Conservation (phyloP, 2,113 vertebrate genomes). For the Ibidorhyncha struthersii region DNA sequence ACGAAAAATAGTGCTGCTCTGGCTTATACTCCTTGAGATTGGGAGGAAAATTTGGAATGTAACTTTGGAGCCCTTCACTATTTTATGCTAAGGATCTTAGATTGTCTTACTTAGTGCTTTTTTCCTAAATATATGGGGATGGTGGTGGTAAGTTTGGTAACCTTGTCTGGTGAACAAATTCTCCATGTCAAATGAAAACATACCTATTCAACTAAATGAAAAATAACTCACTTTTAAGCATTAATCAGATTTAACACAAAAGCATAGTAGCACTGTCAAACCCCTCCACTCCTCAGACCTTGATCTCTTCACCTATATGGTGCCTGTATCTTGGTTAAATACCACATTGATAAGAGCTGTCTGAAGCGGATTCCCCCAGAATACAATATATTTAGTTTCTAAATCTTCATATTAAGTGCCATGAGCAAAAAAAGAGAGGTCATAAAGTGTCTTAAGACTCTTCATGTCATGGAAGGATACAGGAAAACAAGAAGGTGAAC, state of each 20-base stretch:
- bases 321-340: background rate
- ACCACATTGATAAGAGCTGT: background rate
- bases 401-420: background rate
- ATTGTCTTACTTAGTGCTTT: background rate
- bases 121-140: background rate
- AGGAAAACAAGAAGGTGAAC: constrained; percentile 27
- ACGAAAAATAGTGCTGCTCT: too few species aligned
- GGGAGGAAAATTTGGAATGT: background rate
- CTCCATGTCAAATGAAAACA: background rate
- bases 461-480: background rate
- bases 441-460: background rate
- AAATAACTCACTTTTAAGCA: background rate
- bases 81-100: background rate
- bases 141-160: background rate
- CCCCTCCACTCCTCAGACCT: background rate
- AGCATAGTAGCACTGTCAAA: background rate
- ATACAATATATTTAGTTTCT: background rate
- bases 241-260: background rate
- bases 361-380: background rate
- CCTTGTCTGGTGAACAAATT: background rate
- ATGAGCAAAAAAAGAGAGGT: background rate
- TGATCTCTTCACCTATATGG: background rate
- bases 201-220: background rate
- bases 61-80: background rate
- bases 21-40: background rate